Conservation (phyloP, 2,797 vertebrate species). For the Limosa lapponica region DNA sequence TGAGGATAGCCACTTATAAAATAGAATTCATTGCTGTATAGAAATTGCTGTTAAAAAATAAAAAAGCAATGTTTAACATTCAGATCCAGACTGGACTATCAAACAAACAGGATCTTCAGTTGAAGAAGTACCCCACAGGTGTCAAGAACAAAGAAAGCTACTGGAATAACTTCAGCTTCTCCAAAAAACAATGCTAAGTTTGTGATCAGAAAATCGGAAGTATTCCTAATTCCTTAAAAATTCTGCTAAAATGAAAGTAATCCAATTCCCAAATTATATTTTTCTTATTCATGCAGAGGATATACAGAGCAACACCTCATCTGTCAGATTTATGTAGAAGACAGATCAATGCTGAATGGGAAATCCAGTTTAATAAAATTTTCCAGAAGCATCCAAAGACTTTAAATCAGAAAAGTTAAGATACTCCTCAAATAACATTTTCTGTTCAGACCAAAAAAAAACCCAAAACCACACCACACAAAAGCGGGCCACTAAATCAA, state of each 20-base stretch:
- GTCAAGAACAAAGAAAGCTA: background rate
- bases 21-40: background rate
- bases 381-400: background rate
- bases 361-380: background rate
- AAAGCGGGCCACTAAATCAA: background rate
- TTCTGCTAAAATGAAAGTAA: background rate
- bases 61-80: background rate
- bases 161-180: background rate
- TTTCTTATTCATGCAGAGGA: background rate
- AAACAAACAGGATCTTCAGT: background rate
- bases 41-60: background rate
- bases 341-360: background rate
- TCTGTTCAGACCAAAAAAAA: background rate
- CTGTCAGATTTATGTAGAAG: background rate
- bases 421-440: background rate
- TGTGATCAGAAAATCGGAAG: background rate
- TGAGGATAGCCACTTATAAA: background rate
- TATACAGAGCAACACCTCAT: background rate
- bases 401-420: background rate
- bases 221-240: background rate
- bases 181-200: background rate
- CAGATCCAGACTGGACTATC: background rate
- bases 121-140: background rate
- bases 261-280: background rate
- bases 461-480: background rate